phyloP scores from a whole-genome alignment of 2,888 invertebrate genomes.

The Tholera decimalis region DNA sequence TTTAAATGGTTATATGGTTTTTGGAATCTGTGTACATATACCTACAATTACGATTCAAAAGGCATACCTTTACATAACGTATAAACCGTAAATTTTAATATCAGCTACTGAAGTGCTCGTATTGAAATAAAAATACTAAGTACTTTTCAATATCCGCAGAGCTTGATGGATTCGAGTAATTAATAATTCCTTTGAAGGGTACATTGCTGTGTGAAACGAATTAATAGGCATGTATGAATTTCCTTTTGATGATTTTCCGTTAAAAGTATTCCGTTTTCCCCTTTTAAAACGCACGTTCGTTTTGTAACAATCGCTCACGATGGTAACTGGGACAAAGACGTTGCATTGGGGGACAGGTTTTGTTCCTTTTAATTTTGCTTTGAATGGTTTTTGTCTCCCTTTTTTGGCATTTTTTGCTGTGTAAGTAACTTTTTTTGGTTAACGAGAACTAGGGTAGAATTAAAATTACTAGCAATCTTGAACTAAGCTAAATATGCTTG shows the following conservation, averaged over 20 bases:
- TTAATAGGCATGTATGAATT: neutral
- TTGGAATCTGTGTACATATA: too few relatives aligned
- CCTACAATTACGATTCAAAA: too few relatives aligned
- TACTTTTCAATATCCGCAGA: neutral
- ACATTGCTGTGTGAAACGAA: neutral
- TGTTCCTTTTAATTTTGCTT: neutral
- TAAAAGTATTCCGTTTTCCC: conserved; percentile 3
- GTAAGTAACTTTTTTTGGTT: too few relatives aligned
- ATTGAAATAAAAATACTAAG: neutral
- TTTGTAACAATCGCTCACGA: neutral
- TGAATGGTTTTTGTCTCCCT: neutral
- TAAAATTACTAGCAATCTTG: too few relatives aligned
- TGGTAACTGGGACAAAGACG: conserved; percentile 11
- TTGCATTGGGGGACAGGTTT: neutral
- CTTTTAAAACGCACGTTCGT: neutral
- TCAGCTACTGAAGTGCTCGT: neutral
- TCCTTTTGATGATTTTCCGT: neutral
- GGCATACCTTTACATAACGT: too few relatives aligned
- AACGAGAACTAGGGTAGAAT: too few relatives aligned
- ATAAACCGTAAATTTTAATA: too few relatives aligned
- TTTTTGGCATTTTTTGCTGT: neutral
- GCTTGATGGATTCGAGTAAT: neutral
- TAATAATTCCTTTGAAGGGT: neutral
- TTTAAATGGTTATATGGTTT: too few relatives aligned
- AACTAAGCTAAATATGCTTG: too few relatives aligned